Percentiles rank a stretch among this genome's conserved stretches.
Conservation (phyloP, 2,797 vertebrate species). For the Halcyon badia region DNA sequence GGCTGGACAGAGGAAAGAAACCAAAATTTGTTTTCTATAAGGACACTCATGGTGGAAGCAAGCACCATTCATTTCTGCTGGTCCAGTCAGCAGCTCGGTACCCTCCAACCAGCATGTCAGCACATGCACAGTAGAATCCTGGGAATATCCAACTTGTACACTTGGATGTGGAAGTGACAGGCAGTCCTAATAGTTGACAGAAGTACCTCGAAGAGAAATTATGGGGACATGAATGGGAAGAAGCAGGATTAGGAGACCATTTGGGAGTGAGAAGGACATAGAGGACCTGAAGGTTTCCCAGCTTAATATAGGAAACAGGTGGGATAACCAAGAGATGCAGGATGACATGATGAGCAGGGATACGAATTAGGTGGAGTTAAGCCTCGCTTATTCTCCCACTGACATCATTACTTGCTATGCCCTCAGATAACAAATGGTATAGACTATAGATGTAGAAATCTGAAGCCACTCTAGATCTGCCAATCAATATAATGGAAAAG, state of each 20-base stretch:
- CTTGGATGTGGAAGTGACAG: not conserved
- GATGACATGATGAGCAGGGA: not conserved
- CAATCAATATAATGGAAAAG: not conserved
- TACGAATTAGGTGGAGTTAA: rapidly evolving
- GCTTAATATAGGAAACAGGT: not conserved
- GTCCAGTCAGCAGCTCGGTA: not conserved
- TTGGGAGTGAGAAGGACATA: not conserved
- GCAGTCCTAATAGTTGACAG: not conserved
- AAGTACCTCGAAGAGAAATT: not conserved
- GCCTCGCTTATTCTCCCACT: rapidly evolving
- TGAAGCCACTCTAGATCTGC: not conserved
- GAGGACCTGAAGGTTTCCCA: not conserved
- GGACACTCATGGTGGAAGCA: not conserved
- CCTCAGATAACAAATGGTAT: not conserved
- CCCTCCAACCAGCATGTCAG: not conserved
- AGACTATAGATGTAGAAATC: not conserved
- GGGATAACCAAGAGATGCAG: not conserved
- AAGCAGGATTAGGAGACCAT: not conserved
- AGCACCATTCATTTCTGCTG: not conserved
- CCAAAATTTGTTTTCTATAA: not conserved
- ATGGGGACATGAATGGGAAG: not conserved
- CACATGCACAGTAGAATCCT: not conserved
- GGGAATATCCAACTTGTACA: not conserved
- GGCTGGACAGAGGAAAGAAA: not conserved
- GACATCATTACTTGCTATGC: not conserved